A percentile compares a stretch with the other conserved stretches of the same genome.
Conservation (phyloP, 2,888 invertebrate species). For the Colostygia pectinataria region DNA sequence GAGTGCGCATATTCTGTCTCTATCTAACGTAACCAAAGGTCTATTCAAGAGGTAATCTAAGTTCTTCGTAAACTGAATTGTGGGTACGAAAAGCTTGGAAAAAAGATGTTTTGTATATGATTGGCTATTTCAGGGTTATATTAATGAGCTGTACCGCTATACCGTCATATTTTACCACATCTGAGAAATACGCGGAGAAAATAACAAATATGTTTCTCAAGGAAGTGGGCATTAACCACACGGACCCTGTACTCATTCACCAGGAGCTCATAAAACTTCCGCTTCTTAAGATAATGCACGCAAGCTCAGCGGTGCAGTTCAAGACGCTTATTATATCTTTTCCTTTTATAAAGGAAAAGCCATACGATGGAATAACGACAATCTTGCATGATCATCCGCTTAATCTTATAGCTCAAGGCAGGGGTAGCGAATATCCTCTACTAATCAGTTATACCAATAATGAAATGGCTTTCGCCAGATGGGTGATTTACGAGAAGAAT, state of each 20-base stretch:
- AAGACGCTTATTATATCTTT: slow-evolving; percentile 37
- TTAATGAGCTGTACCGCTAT: slow-evolving; percentile 39
- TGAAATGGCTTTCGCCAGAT: slow-evolving; percentile 31
- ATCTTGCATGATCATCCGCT: slow-evolving; percentile 46
- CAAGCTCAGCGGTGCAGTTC: slow-evolving; percentile 34
- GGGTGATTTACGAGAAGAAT: slow-evolving; percentile 5
- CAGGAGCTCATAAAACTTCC: slow-evolving; percentile 35
- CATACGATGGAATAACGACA: slow-evolving; percentile 34
- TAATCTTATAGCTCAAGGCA: slow-evolving; percentile 38
- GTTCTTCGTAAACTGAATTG: not conserved
- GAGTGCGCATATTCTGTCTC: slow-evolving; percentile 50
- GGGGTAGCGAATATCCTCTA: too few species aligned
- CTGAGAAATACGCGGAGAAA: slow-evolving; percentile 36
- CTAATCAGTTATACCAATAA: slow-evolving; percentile 37
- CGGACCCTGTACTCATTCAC: slow-evolving; percentile 39
- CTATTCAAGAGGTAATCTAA: slow-evolving; percentile 48
- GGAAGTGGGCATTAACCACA: slow-evolving; percentile 59
- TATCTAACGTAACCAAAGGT: slow-evolving; percentile 50
- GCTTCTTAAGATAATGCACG: slow-evolving; percentile 46
- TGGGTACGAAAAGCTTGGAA: not conserved
- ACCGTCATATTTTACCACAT: slow-evolving; percentile 35
- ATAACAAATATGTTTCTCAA: slow-evolving; percentile 42
- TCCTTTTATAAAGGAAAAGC: too few species aligned
- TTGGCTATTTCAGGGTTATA: slow-evolving; percentile 37
- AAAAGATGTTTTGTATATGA: not conserved